Evolutionary conservation across 2,888 invertebrate species (phyloP).

Genomic region (Labia minor): DNA sequence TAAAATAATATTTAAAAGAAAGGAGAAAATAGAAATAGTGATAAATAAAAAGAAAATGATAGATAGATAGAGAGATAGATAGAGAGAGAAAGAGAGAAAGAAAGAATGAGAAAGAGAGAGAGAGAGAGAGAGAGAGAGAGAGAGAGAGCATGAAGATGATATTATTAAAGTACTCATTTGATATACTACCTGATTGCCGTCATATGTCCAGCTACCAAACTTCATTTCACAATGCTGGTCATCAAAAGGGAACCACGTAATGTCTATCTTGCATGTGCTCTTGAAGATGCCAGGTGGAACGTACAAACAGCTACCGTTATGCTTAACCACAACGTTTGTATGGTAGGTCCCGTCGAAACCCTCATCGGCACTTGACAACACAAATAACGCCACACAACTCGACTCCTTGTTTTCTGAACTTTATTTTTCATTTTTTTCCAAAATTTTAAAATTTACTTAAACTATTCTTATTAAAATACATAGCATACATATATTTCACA

Average conservation of each 20-base stretch:
- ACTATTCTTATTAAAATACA: too few relatives aligned
- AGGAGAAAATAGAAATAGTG: too few relatives aligned
- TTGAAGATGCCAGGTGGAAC: slow-evolving; percentile 99
- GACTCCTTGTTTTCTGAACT: not conserved
- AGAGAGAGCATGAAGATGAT: not conserved
- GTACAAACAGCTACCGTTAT: slow-evolving; percentile 97
- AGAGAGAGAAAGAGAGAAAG: not conserved
- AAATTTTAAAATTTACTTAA: too few relatives aligned
- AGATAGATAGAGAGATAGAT: too few relatives aligned
- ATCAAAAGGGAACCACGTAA: slow-evolving; percentile 99
- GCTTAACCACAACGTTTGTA: slow-evolving; percentile 97
- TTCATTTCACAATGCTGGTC: slow-evolving; percentile 99
- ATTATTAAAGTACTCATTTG: not conserved
- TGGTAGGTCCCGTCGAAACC: slow-evolving; percentile 99
- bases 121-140: not conserved
- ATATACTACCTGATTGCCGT: slow-evolving; percentile 77
- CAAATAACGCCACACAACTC: not conserved
- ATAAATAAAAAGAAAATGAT: too few relatives aligned
- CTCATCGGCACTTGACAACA: slow-evolving; percentile 81
- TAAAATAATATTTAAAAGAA: too few relatives aligned
- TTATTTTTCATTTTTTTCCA: too few relatives aligned
- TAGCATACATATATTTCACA: too few relatives aligned
- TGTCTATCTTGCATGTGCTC: slow-evolving; percentile 99
- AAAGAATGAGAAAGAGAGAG: not conserved
- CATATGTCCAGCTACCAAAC: slow-evolving; percentile 99